These are phyloP conservation scores for Armadillidium nasatum DNA, from an alignment of 1,140 invertebrate species.

Conservation along the genomic window DNA sequence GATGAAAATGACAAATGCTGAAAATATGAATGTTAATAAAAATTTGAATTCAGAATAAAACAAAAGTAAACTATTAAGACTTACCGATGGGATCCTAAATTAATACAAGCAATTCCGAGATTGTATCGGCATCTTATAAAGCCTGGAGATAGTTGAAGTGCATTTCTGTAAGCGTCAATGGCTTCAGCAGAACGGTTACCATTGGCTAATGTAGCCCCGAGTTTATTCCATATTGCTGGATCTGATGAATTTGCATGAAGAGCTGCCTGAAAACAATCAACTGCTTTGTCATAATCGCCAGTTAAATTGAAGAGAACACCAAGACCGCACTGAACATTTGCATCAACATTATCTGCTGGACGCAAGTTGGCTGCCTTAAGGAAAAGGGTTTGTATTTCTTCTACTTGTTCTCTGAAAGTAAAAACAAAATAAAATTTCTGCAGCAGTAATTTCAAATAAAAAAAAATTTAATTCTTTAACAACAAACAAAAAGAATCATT, in stretches of 20 bases:
- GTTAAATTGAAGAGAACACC: constrained; percentile 93
- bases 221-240: constrained; percentile 91
- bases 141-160: constrained; percentile 84
- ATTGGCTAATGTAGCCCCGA: constrained; percentile 95
- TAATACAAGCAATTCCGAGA: constrained; percentile 95
- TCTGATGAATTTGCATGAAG: constrained; percentile 70
- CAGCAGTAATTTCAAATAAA: too few species aligned
- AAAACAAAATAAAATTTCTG: constrained; percentile 30
- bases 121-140: constrained; percentile 96
- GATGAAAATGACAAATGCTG: not conserved
- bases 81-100: constrained; percentile 85
- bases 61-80: constrained; percentile 21
- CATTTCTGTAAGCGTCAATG: constrained; percentile 88
- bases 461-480: too few species aligned
- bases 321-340: constrained; percentile 91
- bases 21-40: not conserved
- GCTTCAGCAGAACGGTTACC: constrained; percentile 90
- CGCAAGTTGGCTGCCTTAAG: constrained; percentile 77
- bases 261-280: constrained; percentile 90
- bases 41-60: not conserved
- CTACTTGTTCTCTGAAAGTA: constrained; percentile 57
- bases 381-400: constrained; percentile 72
- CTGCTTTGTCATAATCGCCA: constrained; percentile 90
- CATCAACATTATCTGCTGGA: constrained; percentile 68
- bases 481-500: too few species aligned